These are phyloP conservation scores for cat (Felis catus) DNA, from an alignment of 2,113 vertebrate species.

Conservation along the genomic window DNA sequence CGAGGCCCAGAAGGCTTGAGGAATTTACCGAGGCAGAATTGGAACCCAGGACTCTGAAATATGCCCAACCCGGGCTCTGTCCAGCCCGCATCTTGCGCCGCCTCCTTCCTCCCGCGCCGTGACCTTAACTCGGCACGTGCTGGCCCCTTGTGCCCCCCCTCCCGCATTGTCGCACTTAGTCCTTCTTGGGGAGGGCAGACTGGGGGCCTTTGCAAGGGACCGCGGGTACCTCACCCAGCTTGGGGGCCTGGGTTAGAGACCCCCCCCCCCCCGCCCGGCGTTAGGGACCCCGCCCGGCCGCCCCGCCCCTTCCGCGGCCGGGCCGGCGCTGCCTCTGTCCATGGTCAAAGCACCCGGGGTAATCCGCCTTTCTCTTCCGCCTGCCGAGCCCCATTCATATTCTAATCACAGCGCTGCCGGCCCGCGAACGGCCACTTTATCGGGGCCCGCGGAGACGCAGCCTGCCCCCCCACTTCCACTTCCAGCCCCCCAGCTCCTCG, in stretches of 20 bases:
- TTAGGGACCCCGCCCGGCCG: not conserved
- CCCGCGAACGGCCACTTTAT: constrained; percentile 96
- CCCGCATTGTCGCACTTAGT: not conserved
- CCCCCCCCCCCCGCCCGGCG: not conserved
- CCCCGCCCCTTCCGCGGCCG: constrained; percentile 56
- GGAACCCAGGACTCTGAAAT: not conserved
- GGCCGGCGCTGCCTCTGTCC: constrained; percentile 92
- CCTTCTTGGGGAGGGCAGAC: not conserved
- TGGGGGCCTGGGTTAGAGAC: constrained; percentile 16
- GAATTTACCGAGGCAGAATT: not conserved
- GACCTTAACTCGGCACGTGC: constrained; percentile 56
- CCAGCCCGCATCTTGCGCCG: not conserved
- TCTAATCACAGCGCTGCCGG: constrained; percentile 99
- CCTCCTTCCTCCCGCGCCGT: not conserved
- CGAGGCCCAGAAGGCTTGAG: not conserved
- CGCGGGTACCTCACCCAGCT: not conserved
- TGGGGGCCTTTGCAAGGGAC: not conserved
- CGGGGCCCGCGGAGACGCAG: constrained; percentile 90
- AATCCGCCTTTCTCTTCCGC: constrained; percentile 98
- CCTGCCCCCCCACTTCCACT: constrained; percentile 91
- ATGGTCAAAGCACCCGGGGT: constrained; percentile 96
- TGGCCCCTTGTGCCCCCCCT: not conserved
- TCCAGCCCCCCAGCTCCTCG: constrained; percentile 70
- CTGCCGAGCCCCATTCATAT: constrained; percentile 99
- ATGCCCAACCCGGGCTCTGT: not conserved